Evolutionary conservation across 2,113 vertebrate species (phyloP), one percentile per base, ranked within the genome.

Genomic region (Spermophilus dauricus): DNA sequence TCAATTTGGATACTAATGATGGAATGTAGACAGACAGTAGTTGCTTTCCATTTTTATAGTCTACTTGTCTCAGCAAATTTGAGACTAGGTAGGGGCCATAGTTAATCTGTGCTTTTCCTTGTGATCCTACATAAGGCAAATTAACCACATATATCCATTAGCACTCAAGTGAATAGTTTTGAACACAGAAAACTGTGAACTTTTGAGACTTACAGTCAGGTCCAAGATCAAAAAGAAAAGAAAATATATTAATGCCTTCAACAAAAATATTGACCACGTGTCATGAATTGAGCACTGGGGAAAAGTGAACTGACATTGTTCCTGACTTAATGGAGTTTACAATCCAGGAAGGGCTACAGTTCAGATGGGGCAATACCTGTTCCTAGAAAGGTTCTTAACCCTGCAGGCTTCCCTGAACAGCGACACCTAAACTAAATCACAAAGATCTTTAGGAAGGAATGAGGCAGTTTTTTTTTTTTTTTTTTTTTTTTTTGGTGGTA

Each of bases 1-100:
- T 96, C 26, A 90, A 34, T 95, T 67, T 69, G 70, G 91, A 88
- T 82, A 58, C 53, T 69, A 93, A 75, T 32, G 94, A 92, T 12
- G 24, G 18, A 39, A 90, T 32, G 30, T n/a, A 90, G 76, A 51
- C 20, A 81, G 1, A 75, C 24, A 86, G 20, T 42, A 83, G 80
- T 75, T 72, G 30, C 70, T 90, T 75, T 51, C 42, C 7, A 76
- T 39, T 90, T 95, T 90, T 53, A 24, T 32, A 24, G 13, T 45
- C 12, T 75, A 70, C 13, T n/a, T 91, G 63, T 26, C 37, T 12
- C 12, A 85, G 53, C 20, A 53, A 87, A 37, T 32, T 42, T 92
- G 48, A 89, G 45, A 28, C 30, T 90, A 84, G 37, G 26, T 87
- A 72, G 53, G 4, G 84, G 42, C 24, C 14, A 67, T 11, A 61